phyloP scores from a whole-genome alignment of 2,113 vertebrate genomes.

The Anhinga rufa region DNA sequence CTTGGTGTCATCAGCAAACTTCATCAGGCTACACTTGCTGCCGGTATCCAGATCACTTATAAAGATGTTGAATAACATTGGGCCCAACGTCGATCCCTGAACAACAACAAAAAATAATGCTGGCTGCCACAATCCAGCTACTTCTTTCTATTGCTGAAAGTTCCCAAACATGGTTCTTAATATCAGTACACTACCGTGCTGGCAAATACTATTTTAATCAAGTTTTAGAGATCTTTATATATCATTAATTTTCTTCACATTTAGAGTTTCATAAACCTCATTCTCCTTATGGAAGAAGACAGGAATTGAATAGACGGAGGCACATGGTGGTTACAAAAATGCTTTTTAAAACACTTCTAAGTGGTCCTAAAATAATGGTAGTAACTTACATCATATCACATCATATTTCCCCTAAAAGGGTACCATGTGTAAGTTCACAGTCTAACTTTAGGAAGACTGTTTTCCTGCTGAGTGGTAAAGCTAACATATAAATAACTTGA shows the following conservation, averaged over 20 bases:
- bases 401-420: not conserved
- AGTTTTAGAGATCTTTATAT: not conserved
- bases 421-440: not conserved
- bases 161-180: not conserved
- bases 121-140: not conserved
- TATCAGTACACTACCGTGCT: not conserved
- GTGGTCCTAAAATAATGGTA: not conserved
- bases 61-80: too few relatives aligned
- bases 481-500: slow-evolving; percentile 2
- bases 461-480: not conserved
- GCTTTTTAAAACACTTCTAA: not conserved
- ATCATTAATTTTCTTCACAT: not conserved
- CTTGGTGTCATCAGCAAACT: too few relatives aligned
- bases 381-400: not conserved
- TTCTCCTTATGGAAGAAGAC: not conserved
- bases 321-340: not conserved
- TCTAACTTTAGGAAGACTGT: not conserved
- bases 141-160: not conserved
- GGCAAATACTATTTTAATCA: not conserved
- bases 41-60: too few relatives aligned
- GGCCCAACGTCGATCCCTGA: too few relatives aligned
- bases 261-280: not conserved
- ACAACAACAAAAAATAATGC: not conserved
- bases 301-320: not conserved
- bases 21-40: too few relatives aligned